phyloP scores from a whole-genome alignment of 92 coral and sea anemone genomes.

The Ricordea florida region DNA sequence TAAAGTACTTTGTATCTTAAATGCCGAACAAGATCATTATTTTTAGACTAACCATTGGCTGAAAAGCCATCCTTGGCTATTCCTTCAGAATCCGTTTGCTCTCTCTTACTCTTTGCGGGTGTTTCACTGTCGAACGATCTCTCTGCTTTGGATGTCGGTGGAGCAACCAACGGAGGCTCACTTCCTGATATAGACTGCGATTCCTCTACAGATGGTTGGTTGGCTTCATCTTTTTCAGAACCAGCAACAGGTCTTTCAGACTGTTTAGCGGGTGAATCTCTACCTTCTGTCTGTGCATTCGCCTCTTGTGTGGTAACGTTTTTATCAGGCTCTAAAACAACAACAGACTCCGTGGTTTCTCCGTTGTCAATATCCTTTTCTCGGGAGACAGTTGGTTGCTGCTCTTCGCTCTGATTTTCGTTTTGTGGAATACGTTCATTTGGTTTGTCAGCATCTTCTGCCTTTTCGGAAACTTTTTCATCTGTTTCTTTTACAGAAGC shows the following conservation, averaged over 20 bases:
- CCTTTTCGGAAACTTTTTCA: background rate
- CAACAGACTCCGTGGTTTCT: slow-evolving; percentile 28
- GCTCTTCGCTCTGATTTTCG: slow-evolving; percentile 1
- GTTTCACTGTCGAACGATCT: slow-evolving; percentile 33
- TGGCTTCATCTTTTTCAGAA: background rate
- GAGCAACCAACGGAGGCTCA: slow-evolving; percentile 69
- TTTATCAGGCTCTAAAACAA: slow-evolving; percentile 41
- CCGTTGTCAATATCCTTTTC: background rate
- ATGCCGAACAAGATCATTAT: too few relatives aligned
- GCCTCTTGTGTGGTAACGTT: slow-evolving; percentile 51
- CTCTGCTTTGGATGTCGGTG: slow-evolving; percentile 81
- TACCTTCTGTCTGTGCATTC: slow-evolving; percentile 55
- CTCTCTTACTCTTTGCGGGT: background rate
- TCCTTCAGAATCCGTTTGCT: slow-evolving; percentile 23
- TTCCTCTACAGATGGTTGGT: background rate
- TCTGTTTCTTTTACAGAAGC: background rate
- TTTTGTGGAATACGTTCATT: background rate
- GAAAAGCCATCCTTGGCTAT: slow-evolving; percentile 23
- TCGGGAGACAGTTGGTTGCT: background rate
- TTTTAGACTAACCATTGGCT: slow-evolving; percentile 13
- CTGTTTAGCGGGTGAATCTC: slow-evolving; percentile 23
- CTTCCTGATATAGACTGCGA: slow-evolving; percentile 45
- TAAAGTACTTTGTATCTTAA: too few relatives aligned
- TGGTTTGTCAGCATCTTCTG: background rate
- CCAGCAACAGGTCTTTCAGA: background rate